A percentile compares a stretch with the other conserved stretches of the same genome.
Conservation (phyloP, 2,888 invertebrate species). For the Macaria notata region DNA sequence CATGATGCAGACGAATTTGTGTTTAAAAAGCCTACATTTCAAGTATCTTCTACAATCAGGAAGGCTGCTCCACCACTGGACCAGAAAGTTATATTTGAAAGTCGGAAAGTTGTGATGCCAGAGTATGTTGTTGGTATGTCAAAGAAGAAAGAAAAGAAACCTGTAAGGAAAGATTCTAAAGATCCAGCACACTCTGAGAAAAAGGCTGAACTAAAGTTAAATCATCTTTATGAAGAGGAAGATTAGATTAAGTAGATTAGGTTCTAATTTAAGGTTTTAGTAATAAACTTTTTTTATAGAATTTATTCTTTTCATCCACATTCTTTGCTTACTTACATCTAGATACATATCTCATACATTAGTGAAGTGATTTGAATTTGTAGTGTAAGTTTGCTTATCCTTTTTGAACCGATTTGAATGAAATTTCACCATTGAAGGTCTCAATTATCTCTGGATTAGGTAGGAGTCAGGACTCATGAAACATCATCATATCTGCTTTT, state of each 20-base stretch:
- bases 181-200: conserved; percentile 38
- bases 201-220: conserved; percentile 64
- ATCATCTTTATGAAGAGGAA: conserved; percentile 73
- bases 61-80: conserved; percentile 38
- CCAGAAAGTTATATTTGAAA: conserved; percentile 79
- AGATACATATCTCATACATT: too few relatives aligned
- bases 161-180: conserved; percentile 35
- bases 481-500: too few relatives aligned
- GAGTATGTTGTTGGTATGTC: conserved; percentile 90
- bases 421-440: too few relatives aligned
- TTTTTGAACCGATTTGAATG: too few relatives aligned
- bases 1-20: conserved; percentile 51
- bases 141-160: conserved; percentile 75
- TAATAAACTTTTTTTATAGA: neutral
- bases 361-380: too few relatives aligned
- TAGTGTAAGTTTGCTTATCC: too few relatives aligned
- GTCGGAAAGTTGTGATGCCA: conserved; percentile 89
- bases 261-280: conserved; percentile 1
- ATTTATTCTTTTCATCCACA: too few relatives aligned
- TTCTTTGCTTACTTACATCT: too few relatives aligned
- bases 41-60: conserved; percentile 59
- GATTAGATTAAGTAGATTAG: conserved; percentile 36
- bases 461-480: too few relatives aligned
- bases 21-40: conserved; percentile 71
- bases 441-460: too few relatives aligned